phyloP scores from a whole-genome alignment of 1,140 invertebrate species.

The Calephelis nemesis region DNA sequence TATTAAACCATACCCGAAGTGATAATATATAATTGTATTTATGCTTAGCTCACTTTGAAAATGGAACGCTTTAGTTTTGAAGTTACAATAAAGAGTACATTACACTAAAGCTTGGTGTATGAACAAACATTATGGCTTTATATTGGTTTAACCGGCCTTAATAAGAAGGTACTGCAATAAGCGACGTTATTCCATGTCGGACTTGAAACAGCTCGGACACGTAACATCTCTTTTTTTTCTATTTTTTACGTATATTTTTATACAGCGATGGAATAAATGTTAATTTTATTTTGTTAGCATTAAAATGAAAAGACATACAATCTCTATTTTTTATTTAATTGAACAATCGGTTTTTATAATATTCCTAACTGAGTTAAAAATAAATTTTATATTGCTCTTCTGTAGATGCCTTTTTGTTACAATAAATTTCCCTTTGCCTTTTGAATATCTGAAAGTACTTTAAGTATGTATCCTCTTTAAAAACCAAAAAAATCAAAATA shows the following conservation, averaged over 20 bases:
- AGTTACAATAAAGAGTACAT: no score
- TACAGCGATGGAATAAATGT: conserved; percentile 75
- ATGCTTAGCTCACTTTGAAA: no score
- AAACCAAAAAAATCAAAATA: no score
- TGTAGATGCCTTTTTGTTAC: conserved; percentile 50
- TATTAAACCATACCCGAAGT: no score
- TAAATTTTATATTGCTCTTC: conserved; percentile 77
- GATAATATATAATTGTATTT: no score
- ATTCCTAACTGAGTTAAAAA: conserved; percentile 66
- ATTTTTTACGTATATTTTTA: conserved; percentile 77
- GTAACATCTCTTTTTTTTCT: conserved; percentile 66
- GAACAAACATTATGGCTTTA: not conserved
- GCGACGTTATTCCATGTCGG: conserved; percentile 14
- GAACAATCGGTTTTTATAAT: conserved; percentile 53
- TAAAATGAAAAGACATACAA: conserved; percentile 77
- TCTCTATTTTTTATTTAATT: conserved; percentile 72
- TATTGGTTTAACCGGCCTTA: not conserved
- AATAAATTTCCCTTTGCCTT: conserved; percentile 7
- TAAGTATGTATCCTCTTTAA: no score
- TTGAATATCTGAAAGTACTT: not conserved
- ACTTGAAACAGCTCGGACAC: conserved; percentile 47
- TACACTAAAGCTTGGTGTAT: not conserved
- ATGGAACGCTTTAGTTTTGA: no score
- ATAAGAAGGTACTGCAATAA: conserved; percentile 26
- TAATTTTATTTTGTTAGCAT: conserved; percentile 79